Evolutionary conservation across 2,797 vertebrate species (phyloP).

Genomic region (Pipistrellus nathusii): DNA sequence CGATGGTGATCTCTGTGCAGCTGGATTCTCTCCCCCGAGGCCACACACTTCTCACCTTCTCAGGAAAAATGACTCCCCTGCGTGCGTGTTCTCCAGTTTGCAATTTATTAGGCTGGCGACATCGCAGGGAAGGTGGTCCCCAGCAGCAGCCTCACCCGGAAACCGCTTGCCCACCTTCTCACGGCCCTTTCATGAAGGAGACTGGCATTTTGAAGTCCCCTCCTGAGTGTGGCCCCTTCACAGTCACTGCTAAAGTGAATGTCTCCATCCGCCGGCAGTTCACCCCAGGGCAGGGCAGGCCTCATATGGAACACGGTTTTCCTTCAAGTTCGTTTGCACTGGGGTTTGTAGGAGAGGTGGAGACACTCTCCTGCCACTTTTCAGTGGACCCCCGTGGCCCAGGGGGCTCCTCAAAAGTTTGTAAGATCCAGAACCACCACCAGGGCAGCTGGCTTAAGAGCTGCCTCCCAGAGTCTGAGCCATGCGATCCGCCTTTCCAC

Average conservation of each 20-base stretch:
- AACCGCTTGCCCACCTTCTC: neutral
- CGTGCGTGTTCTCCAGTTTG: neutral
- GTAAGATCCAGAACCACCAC: neutral
- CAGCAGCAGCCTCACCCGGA: neutral
- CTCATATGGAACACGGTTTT: fast-evolving
- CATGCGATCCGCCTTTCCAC: neutral
- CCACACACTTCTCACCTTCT: neutral
- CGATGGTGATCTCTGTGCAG: neutral
- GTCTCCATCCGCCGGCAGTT: neutral
- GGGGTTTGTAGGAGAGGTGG: neutral
- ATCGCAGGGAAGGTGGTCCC: neutral
- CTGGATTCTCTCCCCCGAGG: neutral
- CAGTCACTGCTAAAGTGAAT: fast-evolving
- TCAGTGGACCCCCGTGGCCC: fast-evolving
- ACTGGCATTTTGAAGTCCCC: neutral
- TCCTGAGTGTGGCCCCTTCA: neutral
- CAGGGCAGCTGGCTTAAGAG: neutral
- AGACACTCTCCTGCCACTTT: neutral
- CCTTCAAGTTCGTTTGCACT: neutral
- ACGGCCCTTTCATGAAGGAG: neutral
- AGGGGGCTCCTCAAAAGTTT: neutral
- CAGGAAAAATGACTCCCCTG: neutral
- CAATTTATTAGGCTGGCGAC: too few species aligned
- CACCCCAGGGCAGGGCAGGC: fast-evolving
- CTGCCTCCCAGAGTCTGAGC: fast-evolving